These are phyloP conservation scores for Lasioglossum vierecki DNA, from an alignment of 2,888 invertebrate species.

Conservation along the genomic window DNA sequence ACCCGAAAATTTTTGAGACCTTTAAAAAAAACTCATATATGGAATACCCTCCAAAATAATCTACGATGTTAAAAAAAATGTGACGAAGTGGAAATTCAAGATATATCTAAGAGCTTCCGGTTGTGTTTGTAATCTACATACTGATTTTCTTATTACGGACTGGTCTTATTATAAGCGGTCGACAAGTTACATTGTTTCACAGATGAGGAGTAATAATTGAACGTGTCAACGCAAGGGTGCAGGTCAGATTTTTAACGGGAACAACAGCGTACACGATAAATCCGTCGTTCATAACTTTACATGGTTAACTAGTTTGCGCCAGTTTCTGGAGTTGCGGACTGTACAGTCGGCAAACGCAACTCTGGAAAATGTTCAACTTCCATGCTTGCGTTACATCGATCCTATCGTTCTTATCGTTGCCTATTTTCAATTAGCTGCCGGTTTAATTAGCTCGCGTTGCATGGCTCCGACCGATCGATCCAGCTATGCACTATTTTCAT, in stretches of 20 bases:
- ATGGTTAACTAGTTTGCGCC: conserved; percentile 50
- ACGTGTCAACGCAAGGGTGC: background rate
- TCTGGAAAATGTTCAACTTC: conserved; percentile 29
- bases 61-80: too few species aligned
- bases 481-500: background rate
- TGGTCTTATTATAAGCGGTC: too few species aligned
- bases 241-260: conserved; percentile 37
- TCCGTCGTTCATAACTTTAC: conserved; percentile 40
- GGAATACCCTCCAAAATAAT: too few species aligned
- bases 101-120: background rate
- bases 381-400: background rate
- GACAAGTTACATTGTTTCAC: too few species aligned
- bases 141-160: background rate
- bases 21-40: too few species aligned
- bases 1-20: too few species aligned
- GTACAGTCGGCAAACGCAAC: conserved; percentile 23
- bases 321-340: conserved; percentile 41
- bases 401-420: background rate
- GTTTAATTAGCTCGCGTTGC: background rate
- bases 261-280: conserved; percentile 35
- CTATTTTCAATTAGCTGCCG: background rate
- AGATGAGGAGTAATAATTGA: background rate
- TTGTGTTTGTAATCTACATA: background rate
- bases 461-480: background rate
- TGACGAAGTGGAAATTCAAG: too few species aligned